Evolutionary conservation across 2,113 vertebrate genomes (phyloP), one percentile per base, ranked within the genome.

Genomic region (Vidua macroura): DNA sequence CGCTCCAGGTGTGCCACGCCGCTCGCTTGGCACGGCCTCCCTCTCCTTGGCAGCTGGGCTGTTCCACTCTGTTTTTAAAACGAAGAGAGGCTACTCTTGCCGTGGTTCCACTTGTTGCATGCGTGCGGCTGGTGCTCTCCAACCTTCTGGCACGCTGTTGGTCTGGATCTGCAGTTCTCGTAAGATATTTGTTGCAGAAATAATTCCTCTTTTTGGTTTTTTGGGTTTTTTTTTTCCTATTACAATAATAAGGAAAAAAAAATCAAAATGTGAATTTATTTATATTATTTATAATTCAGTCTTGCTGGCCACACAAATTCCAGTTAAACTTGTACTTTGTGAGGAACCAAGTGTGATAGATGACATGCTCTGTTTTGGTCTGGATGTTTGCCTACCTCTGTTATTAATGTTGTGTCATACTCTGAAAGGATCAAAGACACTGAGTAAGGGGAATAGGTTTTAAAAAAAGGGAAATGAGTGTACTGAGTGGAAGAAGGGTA

Each of bases 61-160:
- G 4, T 15, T 24, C 20, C 55, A 18, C 22, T 62, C 62, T 52
- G 15, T 1, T 39, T 66, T 25, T 28, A 5, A 37, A 44, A 31
- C 21, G 28, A 19, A 20, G 9, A 25, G 13, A 56, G 20, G 7
- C 41, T 15, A 1, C 30, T 24, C 39, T 23, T 33, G 73, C 15
- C 11, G 7, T 31, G 55, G 35, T n/a, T 31, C 18, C 17, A 4
- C 11, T 24, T 17, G 43, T 24, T 1, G 2, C 1, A 0, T 30
- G 31, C 2, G 4, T 69, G 59, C n/a, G n/a, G 82, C 59, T 64
- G 2, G 27, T 31, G 41, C 28, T 59, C 17, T 12, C 49, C 25
- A 5, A 15, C 46, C 63, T 25, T 33, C 48, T 10, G 60, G 37
- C 24, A 5, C 0, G 1, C 21, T 17, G 3, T 31, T 0, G 0